A percentile compares a stretch with the other conserved stretches of the same genome.
Conservation (phyloP, 2,888 invertebrate genomes). For the Trichopria drosophilae region DNA sequence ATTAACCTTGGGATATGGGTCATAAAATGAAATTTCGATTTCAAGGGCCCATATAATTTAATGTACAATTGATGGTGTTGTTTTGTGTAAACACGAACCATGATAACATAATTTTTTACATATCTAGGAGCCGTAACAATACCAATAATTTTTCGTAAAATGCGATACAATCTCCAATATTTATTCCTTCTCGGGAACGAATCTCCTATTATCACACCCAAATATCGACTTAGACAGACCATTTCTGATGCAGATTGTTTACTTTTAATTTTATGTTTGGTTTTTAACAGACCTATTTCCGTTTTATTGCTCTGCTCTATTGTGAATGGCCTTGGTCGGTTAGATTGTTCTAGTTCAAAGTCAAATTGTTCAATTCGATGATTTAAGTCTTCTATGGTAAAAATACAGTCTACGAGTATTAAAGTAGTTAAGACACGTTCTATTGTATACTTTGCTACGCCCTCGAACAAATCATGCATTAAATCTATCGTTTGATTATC, state of each 20-base stretch:
- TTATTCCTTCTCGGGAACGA: background rate
- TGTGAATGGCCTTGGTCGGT: background rate
- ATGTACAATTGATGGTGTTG: background rate
- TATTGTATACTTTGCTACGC: background rate
- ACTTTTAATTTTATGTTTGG: background rate
- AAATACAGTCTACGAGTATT: background rate
- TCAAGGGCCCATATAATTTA: background rate
- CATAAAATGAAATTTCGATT: too few relatives aligned
- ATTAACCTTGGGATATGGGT: too few relatives aligned
- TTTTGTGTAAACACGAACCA: background rate
- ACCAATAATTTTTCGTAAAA: background rate
- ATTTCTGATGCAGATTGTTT: background rate
- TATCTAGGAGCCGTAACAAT: background rate
- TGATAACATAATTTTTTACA: background rate
- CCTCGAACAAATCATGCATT: slow-evolving; percentile 1
- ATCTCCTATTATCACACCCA: slow-evolving; percentile 3
- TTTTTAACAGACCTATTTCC: too few relatives aligned
- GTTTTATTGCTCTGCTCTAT: background rate
- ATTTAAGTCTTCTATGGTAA: background rate
- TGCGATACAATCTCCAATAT: background rate
- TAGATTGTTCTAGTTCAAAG: background rate
- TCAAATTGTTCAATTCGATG: background rate
- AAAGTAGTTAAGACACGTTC: background rate
- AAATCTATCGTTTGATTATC: background rate
- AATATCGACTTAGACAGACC: background rate